phyloP scores from a whole-genome alignment of 2,797 vertebrate species.

The Diplodus sargus region DNA sequence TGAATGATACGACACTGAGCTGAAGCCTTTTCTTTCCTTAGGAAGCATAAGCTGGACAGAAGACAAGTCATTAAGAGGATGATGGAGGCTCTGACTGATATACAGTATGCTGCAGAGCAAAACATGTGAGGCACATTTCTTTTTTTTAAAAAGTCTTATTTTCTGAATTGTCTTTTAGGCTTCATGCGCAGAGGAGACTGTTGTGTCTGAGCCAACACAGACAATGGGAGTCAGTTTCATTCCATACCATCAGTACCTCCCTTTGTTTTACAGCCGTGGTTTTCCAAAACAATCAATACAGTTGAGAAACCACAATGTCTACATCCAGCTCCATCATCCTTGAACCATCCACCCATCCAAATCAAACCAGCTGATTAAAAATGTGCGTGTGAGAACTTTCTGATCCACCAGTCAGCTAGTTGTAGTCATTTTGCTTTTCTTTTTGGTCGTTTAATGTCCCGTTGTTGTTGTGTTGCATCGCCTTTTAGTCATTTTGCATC shows the following conservation, averaged over 20 bases:
- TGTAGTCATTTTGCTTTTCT: too few species aligned
- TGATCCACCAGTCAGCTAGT: background rate
- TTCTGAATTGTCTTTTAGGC: background rate
- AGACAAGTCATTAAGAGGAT: slow-evolving; percentile 35
- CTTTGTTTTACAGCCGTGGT: slow-evolving; percentile 7
- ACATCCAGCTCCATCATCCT: background rate
- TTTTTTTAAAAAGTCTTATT: background rate
- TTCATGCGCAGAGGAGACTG: background rate
- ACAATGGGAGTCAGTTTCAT: slow-evolving; percentile 7
- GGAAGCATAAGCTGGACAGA: slow-evolving; percentile 41
- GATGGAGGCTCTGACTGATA: slow-evolving; percentile 32
- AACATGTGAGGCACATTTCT: background rate
- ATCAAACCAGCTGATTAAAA: slow-evolving; percentile 4
- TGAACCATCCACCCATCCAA: slow-evolving; percentile 10
- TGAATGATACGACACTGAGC: slow-evolving; percentile 27
- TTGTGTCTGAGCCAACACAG: slow-evolving; percentile 6
- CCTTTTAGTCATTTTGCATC: too few species aligned
- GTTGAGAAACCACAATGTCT: slow-evolving; percentile 16
- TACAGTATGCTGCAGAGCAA: background rate
- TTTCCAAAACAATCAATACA: slow-evolving; percentile 39
- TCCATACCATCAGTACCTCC: background rate
- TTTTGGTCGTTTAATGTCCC: too few species aligned
- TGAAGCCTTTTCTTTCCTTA: slow-evolving; percentile 37
- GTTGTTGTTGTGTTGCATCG: too few species aligned
- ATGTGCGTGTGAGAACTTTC: background rate